These are phyloP conservation scores for Rhabdomys pumilio DNA, from an alignment of 2,797 vertebrate genomes.

Conservation along the genomic window DNA sequence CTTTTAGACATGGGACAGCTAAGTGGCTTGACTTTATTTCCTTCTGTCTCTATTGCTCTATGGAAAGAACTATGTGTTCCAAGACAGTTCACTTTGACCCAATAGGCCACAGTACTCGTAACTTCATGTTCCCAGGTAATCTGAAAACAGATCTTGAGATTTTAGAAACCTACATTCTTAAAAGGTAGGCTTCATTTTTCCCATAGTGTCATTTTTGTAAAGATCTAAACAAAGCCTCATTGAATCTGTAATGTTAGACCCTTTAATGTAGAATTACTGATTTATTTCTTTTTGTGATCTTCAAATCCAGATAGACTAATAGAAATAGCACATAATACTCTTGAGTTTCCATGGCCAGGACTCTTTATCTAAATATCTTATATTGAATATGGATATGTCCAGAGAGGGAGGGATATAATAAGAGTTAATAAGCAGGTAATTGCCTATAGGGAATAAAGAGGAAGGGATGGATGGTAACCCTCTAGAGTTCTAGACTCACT, in stretches of 20 bases:
- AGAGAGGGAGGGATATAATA: background rate
- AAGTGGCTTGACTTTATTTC: background rate
- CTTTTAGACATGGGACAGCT: background rate
- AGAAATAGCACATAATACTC: conserved; percentile 1
- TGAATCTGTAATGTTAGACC: background rate
- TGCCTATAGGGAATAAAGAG: background rate
- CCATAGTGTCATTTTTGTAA: conserved; percentile 10
- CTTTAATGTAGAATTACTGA: background rate
- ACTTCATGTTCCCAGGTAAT: background rate
- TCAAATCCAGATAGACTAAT: background rate
- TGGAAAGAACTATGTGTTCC: background rate
- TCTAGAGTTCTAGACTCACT: background rate
- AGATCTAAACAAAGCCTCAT: background rate
- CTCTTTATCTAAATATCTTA: conserved; percentile 31
- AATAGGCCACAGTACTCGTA: background rate
- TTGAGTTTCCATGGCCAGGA: background rate
- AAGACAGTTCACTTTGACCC: background rate
- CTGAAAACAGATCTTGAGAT: conserved; percentile 7
- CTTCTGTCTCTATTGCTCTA: background rate
- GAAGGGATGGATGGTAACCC: background rate
- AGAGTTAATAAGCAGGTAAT: background rate
- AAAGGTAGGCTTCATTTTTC: background rate
- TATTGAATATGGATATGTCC: background rate
- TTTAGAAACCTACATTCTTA: conserved; percentile 13
- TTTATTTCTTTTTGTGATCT: background rate